Percentiles rank a stretch among this genome's conserved stretches.
Evolutionary conservation across 2,113 vertebrate species (phyloP).

Genomic region (Gallinago jamesoni): DNA sequence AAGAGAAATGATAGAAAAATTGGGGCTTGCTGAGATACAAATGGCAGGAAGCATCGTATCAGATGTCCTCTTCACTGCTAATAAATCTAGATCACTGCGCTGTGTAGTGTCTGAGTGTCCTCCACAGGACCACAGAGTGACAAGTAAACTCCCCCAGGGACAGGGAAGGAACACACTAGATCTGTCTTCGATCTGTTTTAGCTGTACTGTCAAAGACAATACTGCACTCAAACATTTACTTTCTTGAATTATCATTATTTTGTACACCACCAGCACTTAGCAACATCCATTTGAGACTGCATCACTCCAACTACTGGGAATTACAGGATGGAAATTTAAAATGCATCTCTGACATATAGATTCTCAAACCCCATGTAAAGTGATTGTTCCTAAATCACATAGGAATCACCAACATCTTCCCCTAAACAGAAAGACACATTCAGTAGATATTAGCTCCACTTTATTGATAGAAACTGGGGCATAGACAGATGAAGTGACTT

Average conservation of each 20-base stretch:
- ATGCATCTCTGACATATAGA: neutral
- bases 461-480: conserved; percentile 23
- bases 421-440: neutral
- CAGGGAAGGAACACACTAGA: fast-evolving
- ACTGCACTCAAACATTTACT: neutral
- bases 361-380: neutral
- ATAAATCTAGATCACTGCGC: neutral
- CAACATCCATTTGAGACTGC: fast-evolving
- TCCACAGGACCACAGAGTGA: neutral
- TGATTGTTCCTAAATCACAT: neutral
- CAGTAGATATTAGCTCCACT: neutral
- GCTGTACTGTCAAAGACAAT: neutral
- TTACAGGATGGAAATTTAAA: neutral
- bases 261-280: neutral
- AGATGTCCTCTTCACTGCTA: neutral
- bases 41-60: neutral
- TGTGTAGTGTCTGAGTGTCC: neutral
- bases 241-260: neutral
- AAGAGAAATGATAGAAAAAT: neutral
- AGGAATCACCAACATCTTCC: neutral
- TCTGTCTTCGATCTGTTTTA: neutral
- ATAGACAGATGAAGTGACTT: neutral
- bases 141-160: neutral
- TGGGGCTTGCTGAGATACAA: neutral
- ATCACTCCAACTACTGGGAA: neutral